Evolutionary conservation across 2,888 invertebrate species (phyloP), one percentile per base, ranked within the genome.

Genomic region (Hipparchia semele): DNA sequence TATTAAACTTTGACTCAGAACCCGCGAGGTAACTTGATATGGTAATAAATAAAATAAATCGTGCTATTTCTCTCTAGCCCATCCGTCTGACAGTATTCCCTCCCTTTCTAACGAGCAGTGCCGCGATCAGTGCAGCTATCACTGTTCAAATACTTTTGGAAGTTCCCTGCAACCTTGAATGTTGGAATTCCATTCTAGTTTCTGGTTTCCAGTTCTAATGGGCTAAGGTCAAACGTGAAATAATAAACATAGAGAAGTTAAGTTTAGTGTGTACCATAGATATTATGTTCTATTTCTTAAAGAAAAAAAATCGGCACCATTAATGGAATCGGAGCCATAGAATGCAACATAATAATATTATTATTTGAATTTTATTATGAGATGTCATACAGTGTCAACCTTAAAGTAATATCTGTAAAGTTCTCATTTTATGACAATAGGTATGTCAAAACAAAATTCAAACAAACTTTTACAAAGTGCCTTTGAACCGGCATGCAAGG

Each of bases 101-200:
- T 78, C 75, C 58, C 71, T 62, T 23, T 77, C 73, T 12, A 51
- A 84, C 82, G 82, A 83, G 82, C 83, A 83, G 82, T 86, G 81
- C 83, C 83, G 82, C 86, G 81, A 81, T 86, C 82, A 84, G 84
- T 87, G 87, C 82, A 85, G 86, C 90, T 91, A 90, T 90, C 90
- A 88, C 86, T 90, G 83, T 88, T 87, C 88, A 91, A 92, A 91
- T 91, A 91, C 88, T 89, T 86, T 90, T 86, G 84, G 87, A 89
- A 90, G 88, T 90, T 91, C 86, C 77, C 86, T 86, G 82, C 90
- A 88, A 91, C 91, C 91, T 92, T 92, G 91, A 88, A 88, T 85
- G 82, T 85, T 86, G 82, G 84, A 86, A 88, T 88, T 87, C 84
- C 86, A 82, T 81, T 84, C 79, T 82, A 81, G 69, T 73, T 68